Conservation (phyloP, 1,140 invertebrate genomes). For the Schlechtendalia chinensis region DNA sequence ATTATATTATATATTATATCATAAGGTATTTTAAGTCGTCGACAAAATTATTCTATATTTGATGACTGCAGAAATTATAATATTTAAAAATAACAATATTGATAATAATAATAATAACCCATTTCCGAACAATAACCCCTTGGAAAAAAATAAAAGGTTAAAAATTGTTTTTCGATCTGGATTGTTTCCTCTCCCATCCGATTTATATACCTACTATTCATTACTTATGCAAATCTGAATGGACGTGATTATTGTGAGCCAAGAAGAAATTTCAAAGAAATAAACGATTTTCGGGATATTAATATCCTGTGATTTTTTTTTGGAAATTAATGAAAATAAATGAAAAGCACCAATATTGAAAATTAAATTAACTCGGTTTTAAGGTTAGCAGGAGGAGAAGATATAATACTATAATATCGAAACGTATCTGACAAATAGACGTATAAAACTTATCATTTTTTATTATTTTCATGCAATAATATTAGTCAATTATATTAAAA, state of each 20-base stretch:
- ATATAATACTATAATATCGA: too few species aligned
- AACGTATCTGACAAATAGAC: too few species aligned
- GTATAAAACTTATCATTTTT: too few species aligned
- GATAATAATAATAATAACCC: background rate
- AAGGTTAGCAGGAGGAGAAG: too few species aligned
- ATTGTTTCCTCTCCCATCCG: background rate
- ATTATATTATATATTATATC: too few species aligned
- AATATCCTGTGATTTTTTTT: background rate
- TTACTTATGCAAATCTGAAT: conserved; percentile 21
- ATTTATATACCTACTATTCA: background rate
- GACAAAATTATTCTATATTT: background rate
- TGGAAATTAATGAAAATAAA: background rate
- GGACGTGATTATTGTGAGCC: background rate
- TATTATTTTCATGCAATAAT: too few species aligned
- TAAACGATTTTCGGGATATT: conserved; percentile 10
- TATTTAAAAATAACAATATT: too few species aligned
- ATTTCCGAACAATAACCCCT: background rate
- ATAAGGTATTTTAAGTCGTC: too few species aligned
- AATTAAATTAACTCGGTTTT: background rate
- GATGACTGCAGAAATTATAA: background rate
- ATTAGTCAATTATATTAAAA: too few species aligned
- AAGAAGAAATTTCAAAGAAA: background rate
- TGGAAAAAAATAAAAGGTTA: background rate
- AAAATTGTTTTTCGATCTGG: background rate
- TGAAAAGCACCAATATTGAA: background rate